Percentiles rank a stretch among this genome's conserved stretches.
These are phyloP conservation scores for Ammospiza maritima DNA, from an alignment of 2,797 vertebrate species.

Conservation along the genomic window DNA sequence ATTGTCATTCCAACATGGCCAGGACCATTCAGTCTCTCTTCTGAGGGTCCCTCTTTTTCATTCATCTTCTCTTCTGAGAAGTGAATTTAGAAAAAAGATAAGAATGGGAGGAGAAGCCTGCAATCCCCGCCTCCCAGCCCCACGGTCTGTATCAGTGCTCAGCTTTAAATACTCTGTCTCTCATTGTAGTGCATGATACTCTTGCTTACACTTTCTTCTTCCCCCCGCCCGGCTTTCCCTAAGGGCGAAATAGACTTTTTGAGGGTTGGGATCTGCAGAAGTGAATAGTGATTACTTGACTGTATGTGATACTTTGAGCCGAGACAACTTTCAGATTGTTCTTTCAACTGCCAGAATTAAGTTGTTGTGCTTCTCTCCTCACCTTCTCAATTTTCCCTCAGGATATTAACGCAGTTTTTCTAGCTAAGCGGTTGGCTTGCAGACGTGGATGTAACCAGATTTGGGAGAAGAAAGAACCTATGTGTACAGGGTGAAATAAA, in stretches of 20 bases:
- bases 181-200: not conserved
- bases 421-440: constrained; percentile 18
- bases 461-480: not conserved
- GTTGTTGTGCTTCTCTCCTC: constrained; percentile 46
- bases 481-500: not conserved
- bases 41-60: not conserved
- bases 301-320: not conserved
- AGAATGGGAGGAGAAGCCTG: not conserved
- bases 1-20: not conserved
- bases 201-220: not conserved
- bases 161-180: not conserved
- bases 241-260: not conserved
- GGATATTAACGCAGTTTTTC: constrained; percentile 48
- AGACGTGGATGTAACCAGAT: constrained; percentile 15
- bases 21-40: not conserved
- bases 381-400: constrained; percentile 49
- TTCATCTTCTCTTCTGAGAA: not conserved
- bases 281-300: constrained; percentile 10
- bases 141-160: not conserved
- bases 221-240: not conserved
- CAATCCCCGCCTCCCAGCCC: not conserved
- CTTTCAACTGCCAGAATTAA: constrained; percentile 61
- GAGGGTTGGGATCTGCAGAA: constrained; percentile 18
- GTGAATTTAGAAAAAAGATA: not conserved
- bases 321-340: constrained; percentile 45